phyloP scores from a whole-genome alignment of 2,113 vertebrate genomes.

The Mionectes macconnelli region DNA sequence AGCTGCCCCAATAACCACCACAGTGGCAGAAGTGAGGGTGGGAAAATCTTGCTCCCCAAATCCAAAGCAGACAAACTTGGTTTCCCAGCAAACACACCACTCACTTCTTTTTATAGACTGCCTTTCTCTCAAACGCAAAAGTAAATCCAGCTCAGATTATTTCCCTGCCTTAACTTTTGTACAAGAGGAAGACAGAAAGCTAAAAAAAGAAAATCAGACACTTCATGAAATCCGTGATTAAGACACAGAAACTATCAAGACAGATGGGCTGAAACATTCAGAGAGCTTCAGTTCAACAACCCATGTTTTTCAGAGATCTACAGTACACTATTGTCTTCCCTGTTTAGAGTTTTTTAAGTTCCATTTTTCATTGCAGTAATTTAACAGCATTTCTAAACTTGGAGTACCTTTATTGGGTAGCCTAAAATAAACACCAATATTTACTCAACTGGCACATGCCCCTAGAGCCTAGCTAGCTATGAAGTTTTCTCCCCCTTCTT shows the following conservation, averaged over 20 bases:
- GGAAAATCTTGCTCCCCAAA: background rate
- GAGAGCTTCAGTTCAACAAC: conserved; percentile 17
- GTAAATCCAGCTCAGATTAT: conserved; percentile 56
- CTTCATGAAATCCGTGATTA: conserved; percentile 65
- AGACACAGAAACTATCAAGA: conserved; percentile 69
- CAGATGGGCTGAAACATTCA: conserved; percentile 64
- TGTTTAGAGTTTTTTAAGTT: background rate
- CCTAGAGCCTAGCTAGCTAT: background rate
- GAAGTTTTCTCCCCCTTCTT: accelerated
- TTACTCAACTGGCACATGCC: background rate
- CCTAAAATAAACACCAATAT: background rate
- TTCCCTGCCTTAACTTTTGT: conserved; percentile 62
- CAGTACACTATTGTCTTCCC: conserved; percentile 19
- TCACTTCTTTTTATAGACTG: conserved; percentile 41
- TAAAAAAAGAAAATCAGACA: conserved; percentile 69
- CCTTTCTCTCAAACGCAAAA: background rate
- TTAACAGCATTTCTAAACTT: background rate
- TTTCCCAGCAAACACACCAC: conserved; percentile 10
- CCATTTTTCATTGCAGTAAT: background rate
- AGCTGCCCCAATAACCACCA: background rate
- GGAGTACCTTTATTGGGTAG: background rate
- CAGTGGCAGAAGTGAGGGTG: background rate
- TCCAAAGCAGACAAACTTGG: background rate
- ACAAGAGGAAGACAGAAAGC: conserved; percentile 63
- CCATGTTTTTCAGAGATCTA: conserved; percentile 4